phyloP scores from a whole-genome alignment of 2,113 vertebrate species.

The Natator depressus region DNA sequence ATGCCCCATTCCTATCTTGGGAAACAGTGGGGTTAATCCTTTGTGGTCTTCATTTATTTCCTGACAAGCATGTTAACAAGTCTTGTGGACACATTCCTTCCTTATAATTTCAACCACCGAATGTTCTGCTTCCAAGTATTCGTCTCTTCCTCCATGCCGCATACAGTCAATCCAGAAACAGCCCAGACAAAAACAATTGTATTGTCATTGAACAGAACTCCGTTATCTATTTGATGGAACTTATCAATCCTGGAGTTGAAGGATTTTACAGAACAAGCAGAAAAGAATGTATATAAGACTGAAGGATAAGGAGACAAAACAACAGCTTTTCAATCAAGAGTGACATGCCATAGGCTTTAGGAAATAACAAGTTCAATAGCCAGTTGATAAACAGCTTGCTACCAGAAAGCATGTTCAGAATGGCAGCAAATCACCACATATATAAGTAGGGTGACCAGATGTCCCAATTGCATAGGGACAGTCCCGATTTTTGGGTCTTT shows the following conservation, averaged over 20 bases:
- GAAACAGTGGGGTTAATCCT: neutral
- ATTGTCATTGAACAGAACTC: slow-evolving; percentile 24
- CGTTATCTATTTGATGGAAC: slow-evolving; percentile 45
- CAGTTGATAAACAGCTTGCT: slow-evolving; percentile 57
- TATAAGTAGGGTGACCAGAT: neutral
- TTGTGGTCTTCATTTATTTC: slow-evolving; percentile 13
- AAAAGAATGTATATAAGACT: slow-evolving; percentile 58
- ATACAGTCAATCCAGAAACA: slow-evolving; percentile 69
- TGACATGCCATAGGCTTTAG: neutral
- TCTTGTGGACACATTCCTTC: slow-evolving; percentile 14
- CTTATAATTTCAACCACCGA: slow-evolving; percentile 65
- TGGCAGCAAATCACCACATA: neutral
- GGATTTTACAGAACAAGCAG: slow-evolving; percentile 72
- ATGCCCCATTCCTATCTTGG: neutral
- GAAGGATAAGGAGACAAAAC: slow-evolving; percentile 61
- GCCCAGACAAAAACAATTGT: slow-evolving; percentile 34
- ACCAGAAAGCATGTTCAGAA: slow-evolving; percentile 28
- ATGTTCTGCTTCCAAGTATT: slow-evolving; percentile 1
- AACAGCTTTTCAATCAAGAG: slow-evolving; percentile 67
- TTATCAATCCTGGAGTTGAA: slow-evolving; percentile 67
- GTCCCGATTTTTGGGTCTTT: no score
- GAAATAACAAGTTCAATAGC: slow-evolving; percentile 64
- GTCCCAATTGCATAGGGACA: no score
- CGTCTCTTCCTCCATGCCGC: slow-evolving; percentile 16
- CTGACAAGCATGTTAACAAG: slow-evolving; percentile 20